Conservation (phyloP, 1,140 invertebrate species). For the Leptinotarsa texana region DNA sequence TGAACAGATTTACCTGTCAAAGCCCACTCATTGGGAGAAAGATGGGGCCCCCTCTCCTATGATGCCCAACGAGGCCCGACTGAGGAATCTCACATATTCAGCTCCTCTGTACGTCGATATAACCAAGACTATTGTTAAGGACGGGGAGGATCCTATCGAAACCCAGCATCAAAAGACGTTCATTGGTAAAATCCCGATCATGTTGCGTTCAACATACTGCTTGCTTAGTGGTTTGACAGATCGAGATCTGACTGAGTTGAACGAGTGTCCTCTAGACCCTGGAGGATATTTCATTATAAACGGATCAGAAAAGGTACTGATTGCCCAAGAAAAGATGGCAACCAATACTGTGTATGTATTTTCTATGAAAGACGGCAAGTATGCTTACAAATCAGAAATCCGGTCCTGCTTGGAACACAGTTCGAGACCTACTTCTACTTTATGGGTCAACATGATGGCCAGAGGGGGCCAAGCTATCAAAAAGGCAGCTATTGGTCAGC, state of each 20-base stretch:
- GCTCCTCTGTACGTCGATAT: conserved; percentile 98
- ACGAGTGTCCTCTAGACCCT: conserved; percentile 98
- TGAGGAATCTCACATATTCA: conserved; percentile 90
- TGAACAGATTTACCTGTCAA: conserved; percentile 98
- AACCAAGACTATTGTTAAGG: conserved; percentile 91
- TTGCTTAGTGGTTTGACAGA: conserved; percentile 90
- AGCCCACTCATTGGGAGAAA: conserved; percentile 99
- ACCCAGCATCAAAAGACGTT: conserved; percentile 97
- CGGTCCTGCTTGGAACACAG: conserved; percentile 94
- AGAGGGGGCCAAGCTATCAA: conserved; percentile 92
- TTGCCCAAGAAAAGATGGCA: conserved; percentile 99
- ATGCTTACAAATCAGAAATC: conserved; percentile 96
- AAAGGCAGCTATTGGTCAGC: conserved; percentile 96
- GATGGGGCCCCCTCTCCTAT: conserved; percentile 97
- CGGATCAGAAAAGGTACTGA: conserved; percentile 94
- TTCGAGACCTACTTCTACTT: conserved; percentile 89
- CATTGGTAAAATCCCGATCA: conserved; percentile 99
- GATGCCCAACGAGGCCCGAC: conserved; percentile 98
- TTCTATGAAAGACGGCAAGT: conserved; percentile 97
- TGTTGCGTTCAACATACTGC: conserved; percentile 97
- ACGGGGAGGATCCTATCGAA: conserved; percentile 88
- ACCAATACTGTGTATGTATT: conserved; percentile 99
- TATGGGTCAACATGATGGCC: conserved; percentile 99
- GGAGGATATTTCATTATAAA: conserved; percentile 97
- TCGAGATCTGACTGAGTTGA: conserved; percentile 97